These are phyloP conservation scores for Dasyurus viverrinus DNA, from an alignment of 2,113 vertebrate genomes.

Conservation along the genomic window DNA sequence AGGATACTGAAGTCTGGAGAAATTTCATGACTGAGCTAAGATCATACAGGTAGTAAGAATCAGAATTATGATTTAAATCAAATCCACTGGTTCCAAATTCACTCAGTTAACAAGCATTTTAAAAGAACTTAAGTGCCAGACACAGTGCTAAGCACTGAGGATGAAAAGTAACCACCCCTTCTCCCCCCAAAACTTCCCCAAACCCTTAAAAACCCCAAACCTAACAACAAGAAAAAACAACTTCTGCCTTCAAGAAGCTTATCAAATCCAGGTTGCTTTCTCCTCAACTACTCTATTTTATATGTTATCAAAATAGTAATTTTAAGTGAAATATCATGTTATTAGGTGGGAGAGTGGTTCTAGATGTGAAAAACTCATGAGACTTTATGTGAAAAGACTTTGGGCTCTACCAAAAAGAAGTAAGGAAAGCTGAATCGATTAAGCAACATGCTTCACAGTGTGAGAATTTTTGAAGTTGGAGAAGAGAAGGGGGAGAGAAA, in stretches of 20 bases:
- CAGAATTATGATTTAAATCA: neutral
- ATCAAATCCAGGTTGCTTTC: neutral
- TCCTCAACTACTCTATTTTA: neutral
- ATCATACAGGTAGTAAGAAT: neutral
- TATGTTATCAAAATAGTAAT: neutral
- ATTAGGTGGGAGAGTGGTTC: too few species aligned
- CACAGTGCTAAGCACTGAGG: neutral
- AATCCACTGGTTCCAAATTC: neutral
- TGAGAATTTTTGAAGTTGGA: too few species aligned
- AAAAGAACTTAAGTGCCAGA: neutral
- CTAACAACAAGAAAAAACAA: conserved; percentile 11
- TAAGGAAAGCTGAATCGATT: too few species aligned
- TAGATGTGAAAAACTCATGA: too few species aligned
- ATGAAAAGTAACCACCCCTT: neutral
- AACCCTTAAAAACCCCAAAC: too few species aligned
- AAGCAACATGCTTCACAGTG: too few species aligned
- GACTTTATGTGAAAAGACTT: too few species aligned
- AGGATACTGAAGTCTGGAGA: neutral
- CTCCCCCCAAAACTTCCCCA: too few species aligned
- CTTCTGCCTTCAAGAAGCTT: neutral
- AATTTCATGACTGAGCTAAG: neutral
- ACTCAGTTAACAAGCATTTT: neutral
- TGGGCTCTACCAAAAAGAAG: too few species aligned
- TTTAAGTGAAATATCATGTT: too few species aligned
- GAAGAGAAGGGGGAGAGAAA: too few species aligned